Conservation (phyloP, 2,797 vertebrate genomes). For the Selene dorsalis region DNA sequence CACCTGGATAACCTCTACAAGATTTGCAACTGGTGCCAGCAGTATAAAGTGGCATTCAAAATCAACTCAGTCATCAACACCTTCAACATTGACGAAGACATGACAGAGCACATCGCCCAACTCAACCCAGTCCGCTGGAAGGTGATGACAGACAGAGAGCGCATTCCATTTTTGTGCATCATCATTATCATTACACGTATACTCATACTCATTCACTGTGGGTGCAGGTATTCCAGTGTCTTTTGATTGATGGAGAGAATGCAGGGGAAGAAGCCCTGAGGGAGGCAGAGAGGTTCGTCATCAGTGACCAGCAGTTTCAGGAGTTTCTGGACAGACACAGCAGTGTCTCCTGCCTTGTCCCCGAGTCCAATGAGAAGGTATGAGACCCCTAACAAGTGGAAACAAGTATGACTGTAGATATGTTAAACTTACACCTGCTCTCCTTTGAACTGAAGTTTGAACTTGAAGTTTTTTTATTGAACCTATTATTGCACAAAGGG, state of each 20-base stretch:
- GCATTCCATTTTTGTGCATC: background rate
- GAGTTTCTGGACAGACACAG: slow-evolving; percentile 88
- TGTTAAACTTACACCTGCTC: background rate
- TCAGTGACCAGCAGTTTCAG: slow-evolving; percentile 89
- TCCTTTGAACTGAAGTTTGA: background rate
- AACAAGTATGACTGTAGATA: background rate
- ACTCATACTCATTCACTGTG: background rate
- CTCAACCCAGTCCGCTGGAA: slow-evolving; percentile 95
- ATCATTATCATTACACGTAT: background rate
- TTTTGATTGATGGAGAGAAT: slow-evolving; percentile 95
- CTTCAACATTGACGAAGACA: slow-evolving; percentile 92
- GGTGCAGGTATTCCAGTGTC: slow-evolving; percentile 94
- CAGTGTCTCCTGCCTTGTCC: slow-evolving; percentile 88
- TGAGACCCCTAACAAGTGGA: background rate
- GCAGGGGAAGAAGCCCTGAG: slow-evolving; percentile 88
- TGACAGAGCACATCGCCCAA: slow-evolving; percentile 85
- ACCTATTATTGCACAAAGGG: background rate
- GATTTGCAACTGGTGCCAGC: slow-evolving; percentile 88
- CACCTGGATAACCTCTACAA: slow-evolving; percentile 90
- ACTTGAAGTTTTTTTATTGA: no score
- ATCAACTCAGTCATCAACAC: slow-evolving; percentile 96
- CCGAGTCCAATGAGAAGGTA: slow-evolving; percentile 96
- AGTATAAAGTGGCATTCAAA: slow-evolving; percentile 94
- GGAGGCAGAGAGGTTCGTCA: slow-evolving; percentile 90
- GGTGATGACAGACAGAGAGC: slow-evolving; percentile 70